Evolutionary conservation across 2,113 vertebrate species (phyloP).

Genomic region (Hemiscyllium ocellatum): DNA sequence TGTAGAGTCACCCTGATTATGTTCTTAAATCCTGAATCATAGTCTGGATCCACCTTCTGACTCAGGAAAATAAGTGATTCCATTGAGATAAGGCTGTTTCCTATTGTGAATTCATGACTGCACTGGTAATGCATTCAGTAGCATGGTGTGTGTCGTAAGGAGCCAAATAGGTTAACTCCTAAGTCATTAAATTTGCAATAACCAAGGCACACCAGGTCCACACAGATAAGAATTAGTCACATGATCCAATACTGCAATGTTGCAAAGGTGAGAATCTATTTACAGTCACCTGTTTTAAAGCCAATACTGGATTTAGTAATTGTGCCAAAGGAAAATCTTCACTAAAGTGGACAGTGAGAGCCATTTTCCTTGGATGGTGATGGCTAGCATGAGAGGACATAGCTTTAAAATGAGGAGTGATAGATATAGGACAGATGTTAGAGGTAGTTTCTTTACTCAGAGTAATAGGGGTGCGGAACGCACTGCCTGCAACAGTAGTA

Average conservation of each 20-base stretch:
- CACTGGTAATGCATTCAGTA: background rate
- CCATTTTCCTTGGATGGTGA: too few species aligned
- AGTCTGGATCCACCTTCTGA: background rate
- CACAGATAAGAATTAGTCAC: background rate
- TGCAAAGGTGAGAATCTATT: background rate
- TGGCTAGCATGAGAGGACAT: too few species aligned
- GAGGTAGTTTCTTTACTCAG: too few species aligned
- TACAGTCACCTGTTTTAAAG: too few species aligned
- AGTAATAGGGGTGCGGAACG: too few species aligned
- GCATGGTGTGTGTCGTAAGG: background rate
- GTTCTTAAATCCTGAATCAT: background rate
- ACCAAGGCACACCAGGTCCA: background rate
- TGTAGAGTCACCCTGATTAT: background rate
- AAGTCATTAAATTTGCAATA: background rate
- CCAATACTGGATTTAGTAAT: too few species aligned
- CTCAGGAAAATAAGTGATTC: background rate
- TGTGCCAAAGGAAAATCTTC: too few species aligned
- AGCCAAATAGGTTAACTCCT: background rate
- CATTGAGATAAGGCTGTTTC: background rate
- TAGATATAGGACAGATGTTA: too few species aligned
- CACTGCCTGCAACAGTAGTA: too few species aligned
- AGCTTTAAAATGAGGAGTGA: too few species aligned
- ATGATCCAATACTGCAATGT: background rate
- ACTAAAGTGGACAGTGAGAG: too few species aligned
- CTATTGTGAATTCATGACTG: background rate